Evolutionary conservation across 1,140 invertebrate species (phyloP).

Genomic region (Nephila pilipes): DNA sequence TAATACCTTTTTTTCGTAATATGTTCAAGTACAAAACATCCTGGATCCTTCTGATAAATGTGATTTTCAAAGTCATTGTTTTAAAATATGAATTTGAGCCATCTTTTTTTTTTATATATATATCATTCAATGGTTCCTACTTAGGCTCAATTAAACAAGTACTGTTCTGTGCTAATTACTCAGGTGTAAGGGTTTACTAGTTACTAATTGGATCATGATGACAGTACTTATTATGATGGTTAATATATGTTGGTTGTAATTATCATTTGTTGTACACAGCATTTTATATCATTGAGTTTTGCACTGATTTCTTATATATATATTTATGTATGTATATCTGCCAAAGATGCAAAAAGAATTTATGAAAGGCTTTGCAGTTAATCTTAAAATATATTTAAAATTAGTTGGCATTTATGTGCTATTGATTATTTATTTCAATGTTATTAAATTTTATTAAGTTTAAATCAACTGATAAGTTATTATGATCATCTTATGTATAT

Average conservation of each 20-base stretch:
- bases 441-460: constrained; percentile 33
- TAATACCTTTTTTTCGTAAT: too few relatives aligned
- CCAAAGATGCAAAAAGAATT: constrained; percentile 8
- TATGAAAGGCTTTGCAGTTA: not conserved
- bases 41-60: constrained; percentile 57
- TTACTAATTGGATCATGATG: constrained; percentile 34
- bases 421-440: constrained; percentile 2
- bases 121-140: constrained; percentile 65
- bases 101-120: constrained; percentile 44
- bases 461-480: constrained; percentile 7
- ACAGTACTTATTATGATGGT: constrained; percentile 31
- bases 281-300: constrained; percentile 8
- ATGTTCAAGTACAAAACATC: constrained; percentile 25
- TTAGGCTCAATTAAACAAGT: constrained; percentile 53
- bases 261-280: not conserved
- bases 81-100: constrained; percentile 51
- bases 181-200: constrained; percentile 64
- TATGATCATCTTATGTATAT: not conserved
- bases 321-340: not conserved
- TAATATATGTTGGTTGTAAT: constrained; percentile 17
- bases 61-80: constrained; percentile 56
- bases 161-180: constrained; percentile 58
- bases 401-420: not conserved
- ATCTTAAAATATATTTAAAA: not conserved
- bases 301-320: not conserved